Conservation (phyloP, 2,797 vertebrate species). For the Anableps anableps region DNA sequence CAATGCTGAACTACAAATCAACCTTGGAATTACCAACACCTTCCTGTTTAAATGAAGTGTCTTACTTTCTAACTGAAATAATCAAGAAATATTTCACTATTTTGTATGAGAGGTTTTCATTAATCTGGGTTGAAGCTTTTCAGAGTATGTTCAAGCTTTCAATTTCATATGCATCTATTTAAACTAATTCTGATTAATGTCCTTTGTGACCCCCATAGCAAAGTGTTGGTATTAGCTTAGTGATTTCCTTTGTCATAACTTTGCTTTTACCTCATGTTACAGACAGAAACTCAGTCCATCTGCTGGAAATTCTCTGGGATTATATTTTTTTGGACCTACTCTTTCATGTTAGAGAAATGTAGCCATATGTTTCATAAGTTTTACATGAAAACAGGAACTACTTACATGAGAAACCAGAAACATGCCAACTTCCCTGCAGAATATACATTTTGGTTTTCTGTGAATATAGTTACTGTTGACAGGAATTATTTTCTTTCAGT, state of each 20-base stretch:
- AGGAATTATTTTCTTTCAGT: neutral
- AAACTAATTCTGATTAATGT: neutral
- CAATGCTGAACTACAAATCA: neutral
- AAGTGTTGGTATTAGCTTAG: neutral
- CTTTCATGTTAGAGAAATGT: neutral
- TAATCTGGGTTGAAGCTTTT: neutral
- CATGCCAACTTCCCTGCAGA: neutral
- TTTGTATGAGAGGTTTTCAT: neutral
- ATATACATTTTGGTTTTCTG: neutral
- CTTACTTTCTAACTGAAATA: neutral
- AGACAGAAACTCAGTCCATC: neutral
- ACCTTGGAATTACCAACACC: neutral
- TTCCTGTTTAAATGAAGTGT: neutral
- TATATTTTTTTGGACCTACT: neutral
- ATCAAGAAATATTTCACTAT: neutral
- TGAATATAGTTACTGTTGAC: neutral
- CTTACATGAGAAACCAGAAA: neutral
- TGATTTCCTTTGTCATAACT: neutral
- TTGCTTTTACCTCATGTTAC: neutral
- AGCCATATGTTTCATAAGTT: neutral
- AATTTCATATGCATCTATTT: neutral
- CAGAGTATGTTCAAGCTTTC: neutral
- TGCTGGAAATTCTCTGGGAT: neutral
- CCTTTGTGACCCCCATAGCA: neutral
- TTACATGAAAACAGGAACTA: conserved; percentile 7